These are phyloP conservation scores for Datnioides undecimradiatus DNA, from an alignment of 2,113 vertebrate genomes.

Conservation along the genomic window DNA sequence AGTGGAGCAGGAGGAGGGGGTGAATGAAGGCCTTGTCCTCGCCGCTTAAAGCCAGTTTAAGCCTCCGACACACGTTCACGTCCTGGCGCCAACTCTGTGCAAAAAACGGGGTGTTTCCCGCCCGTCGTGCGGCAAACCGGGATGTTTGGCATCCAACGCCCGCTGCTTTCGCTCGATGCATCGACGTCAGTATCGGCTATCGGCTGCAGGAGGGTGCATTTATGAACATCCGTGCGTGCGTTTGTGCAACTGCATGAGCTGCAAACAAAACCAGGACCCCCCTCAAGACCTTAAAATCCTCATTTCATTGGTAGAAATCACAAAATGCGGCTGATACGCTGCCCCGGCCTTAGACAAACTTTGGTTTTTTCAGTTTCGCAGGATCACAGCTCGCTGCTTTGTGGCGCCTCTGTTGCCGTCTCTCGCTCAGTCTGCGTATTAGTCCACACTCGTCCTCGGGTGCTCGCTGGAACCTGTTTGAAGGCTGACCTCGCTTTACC, in stretches of 20 bases:
- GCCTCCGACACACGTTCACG: background rate
- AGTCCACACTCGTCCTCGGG: background rate
- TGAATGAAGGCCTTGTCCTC: conserved; percentile 39
- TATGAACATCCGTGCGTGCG: too few relatives aligned
- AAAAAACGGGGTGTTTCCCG: background rate
- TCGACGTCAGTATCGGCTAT: too few relatives aligned
- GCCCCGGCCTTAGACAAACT: background rate
- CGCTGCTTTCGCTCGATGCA: too few relatives aligned
- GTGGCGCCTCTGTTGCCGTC: background rate
- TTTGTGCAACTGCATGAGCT: background rate
- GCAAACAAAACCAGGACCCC: background rate
- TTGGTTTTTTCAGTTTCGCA: background rate
- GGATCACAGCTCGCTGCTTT: background rate
- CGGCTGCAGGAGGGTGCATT: too few relatives aligned
- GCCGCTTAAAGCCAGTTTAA: too few relatives aligned
- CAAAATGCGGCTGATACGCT: background rate
- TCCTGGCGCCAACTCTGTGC: background rate
- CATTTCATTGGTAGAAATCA: background rate
- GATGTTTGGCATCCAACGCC: too few relatives aligned
- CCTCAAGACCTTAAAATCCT: background rate
- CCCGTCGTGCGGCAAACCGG: background rate
- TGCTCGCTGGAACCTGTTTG: conserved; percentile 16
- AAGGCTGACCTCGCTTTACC: conserved; percentile 9
- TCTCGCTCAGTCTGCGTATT: background rate
- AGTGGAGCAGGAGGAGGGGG: background rate